Evolutionary conservation across 2,797 vertebrate species (phyloP).

Genomic region (Malacoctenus gilli): DNA sequence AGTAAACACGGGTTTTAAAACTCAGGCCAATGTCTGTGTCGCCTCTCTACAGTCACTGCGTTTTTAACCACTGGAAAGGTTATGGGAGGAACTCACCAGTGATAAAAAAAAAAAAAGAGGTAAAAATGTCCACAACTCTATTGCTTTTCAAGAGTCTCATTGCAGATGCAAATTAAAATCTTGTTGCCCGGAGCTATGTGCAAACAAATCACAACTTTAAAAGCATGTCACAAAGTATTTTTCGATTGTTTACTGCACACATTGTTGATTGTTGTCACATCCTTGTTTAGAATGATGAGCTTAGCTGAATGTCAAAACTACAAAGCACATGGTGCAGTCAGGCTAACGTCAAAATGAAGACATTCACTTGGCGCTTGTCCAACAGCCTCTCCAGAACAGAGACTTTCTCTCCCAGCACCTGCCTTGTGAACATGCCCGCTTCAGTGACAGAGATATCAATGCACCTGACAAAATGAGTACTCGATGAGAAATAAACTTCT

Average conservation of each 20-base stretch:
- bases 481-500: slow-evolving; percentile 6
- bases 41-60: slow-evolving; percentile 4
- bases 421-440: background rate
- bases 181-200: too few species aligned
- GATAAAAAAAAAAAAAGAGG: background rate
- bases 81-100: background rate
- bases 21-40: slow-evolving; percentile 14
- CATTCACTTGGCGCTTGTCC: background rate
- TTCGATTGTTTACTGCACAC: too few species aligned
- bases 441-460: slow-evolving; percentile 1
- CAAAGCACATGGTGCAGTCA: slow-evolving; percentile 3
- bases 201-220: background rate
- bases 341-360: slow-evolving; percentile 4
- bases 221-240: too few species aligned
- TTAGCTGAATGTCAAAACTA: slow-evolving; percentile 13
- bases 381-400: background rate
- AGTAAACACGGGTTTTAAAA: slow-evolving; percentile 35
- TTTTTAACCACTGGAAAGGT: slow-evolving; percentile 7
- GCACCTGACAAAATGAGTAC: slow-evolving; percentile 5
- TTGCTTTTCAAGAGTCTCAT: background rate
- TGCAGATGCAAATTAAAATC: slow-evolving; percentile 2
- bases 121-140: background rate
- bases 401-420: background rate
- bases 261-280: too few species aligned
- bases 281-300: too few species aligned